A percentile compares a stretch with the other conserved stretches of the same genome.
Evolutionary conservation across 2,113 vertebrate genomes (phyloP).

Genomic region (Heptranchias perlo): DNA sequence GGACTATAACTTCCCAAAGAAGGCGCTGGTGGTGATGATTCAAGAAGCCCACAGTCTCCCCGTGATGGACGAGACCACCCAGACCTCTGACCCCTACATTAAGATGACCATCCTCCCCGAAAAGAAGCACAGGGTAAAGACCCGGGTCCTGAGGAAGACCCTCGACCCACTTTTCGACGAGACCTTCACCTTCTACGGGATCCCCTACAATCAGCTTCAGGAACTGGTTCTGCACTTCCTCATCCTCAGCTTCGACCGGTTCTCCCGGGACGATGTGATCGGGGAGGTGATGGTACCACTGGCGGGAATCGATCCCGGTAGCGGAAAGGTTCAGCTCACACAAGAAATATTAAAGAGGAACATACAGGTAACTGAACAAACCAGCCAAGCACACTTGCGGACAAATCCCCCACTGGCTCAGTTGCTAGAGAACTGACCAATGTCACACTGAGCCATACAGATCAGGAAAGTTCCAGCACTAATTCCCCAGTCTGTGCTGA

Average conservation of each 20-base stretch:
- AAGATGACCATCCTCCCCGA: slow-evolving; percentile 95
- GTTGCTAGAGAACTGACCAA: too few species aligned
- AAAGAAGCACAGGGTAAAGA: slow-evolving; percentile 97
- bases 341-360: slow-evolving; percentile 92
- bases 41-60: slow-evolving; percentile 85
- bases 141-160: slow-evolving; percentile 89
- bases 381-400: too few species aligned
- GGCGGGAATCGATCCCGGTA: slow-evolving; percentile 74
- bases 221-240: slow-evolving; percentile 87
- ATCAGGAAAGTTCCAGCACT: too few species aligned
- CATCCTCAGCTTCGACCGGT: slow-evolving; percentile 90
- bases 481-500: too few species aligned
- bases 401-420: too few species aligned
- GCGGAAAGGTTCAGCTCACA: slow-evolving; percentile 84
- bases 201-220: slow-evolving; percentile 77
- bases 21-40: slow-evolving; percentile 91
- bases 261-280: slow-evolving; percentile 92
- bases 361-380: slow-evolving; percentile 79
- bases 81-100: slow-evolving; percentile 97
- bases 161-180: slow-evolving; percentile 95
- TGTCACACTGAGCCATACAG: too few species aligned
- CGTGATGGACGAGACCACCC: slow-evolving; percentile 89
- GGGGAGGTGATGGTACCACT: slow-evolving; percentile 90
- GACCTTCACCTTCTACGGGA: slow-evolving; percentile 94
- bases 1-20: slow-evolving; percentile 93